Evolutionary conservation across 2,888 invertebrate species (phyloP).

Genomic region (Syrphus vitripennis): DNA sequence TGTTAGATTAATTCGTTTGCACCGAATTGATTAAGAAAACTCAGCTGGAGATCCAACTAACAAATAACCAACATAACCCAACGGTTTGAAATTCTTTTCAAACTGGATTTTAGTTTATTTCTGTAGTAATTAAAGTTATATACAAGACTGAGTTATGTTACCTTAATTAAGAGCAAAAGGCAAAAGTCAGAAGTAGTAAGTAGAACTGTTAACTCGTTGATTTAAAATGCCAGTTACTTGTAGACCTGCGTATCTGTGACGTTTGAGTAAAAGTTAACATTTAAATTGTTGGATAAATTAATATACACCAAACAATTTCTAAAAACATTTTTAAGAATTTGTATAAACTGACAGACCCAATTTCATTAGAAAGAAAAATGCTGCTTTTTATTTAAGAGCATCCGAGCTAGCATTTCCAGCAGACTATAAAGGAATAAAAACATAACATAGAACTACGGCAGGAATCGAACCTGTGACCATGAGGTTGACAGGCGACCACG

Average conservation of each 20-base stretch:
- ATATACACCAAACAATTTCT: neutral
- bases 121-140: constrained; percentile 1
- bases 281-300: neutral
- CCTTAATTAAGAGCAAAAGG: constrained; percentile 1
- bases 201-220: neutral
- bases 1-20: constrained; percentile 22
- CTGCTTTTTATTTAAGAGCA: too few relatives aligned
- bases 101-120: constrained; percentile 26
- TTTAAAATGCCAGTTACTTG: constrained; percentile 1
- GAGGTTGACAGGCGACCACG: too few relatives aligned
- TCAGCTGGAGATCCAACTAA: constrained; percentile 33
- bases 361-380: too few relatives aligned
- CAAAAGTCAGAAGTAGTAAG: neutral
- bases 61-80: too few relatives aligned
- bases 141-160: constrained; percentile 5
- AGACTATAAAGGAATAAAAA: too few relatives aligned
- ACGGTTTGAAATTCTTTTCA: constrained; percentile 2
- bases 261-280: neutral
- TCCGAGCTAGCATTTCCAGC: too few relatives aligned
- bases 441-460: too few relatives aligned
- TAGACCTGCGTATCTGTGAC: neutral
- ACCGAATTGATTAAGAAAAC: constrained; percentile 56
- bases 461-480: too few relatives aligned
- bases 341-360: too few relatives aligned
- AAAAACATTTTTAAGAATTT: neutral